These are phyloP conservation scores for Cyaniris semiargus DNA, from an alignment of 2,888 invertebrate species.

Conservation along the genomic window DNA sequence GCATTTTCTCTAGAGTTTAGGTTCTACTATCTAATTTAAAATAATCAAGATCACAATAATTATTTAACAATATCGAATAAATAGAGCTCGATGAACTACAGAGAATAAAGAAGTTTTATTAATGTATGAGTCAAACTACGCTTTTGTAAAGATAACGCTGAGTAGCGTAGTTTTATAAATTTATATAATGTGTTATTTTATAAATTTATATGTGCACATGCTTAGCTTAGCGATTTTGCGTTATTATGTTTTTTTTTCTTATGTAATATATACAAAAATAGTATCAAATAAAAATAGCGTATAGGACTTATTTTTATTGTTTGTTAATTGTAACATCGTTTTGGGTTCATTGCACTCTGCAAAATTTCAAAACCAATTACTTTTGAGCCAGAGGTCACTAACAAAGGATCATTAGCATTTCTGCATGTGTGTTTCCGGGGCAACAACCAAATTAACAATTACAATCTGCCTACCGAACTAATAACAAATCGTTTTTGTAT, in stretches of 20 bases:
- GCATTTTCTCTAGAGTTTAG: not conserved
- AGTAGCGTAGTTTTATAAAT: too few species aligned
- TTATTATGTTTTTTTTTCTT: not conserved
- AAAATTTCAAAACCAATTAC: slow-evolving; percentile 61
- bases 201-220: too few species aligned
- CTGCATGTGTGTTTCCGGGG: slow-evolving; percentile 58
- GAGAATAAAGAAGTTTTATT: too few species aligned
- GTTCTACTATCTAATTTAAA: not conserved
- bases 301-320: not conserved
- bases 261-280: not conserved
- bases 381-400: slow-evolving; percentile 63
- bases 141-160: too few species aligned
- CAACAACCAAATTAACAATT: slow-evolving; percentile 67
- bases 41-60: not conserved
- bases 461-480: slow-evolving; percentile 53
- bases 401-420: slow-evolving; percentile 75
- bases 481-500: not conserved
- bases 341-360: slow-evolving; percentile 57
- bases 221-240: too few species aligned
- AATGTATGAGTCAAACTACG: too few species aligned
- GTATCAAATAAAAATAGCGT: not conserved
- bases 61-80: too few species aligned
- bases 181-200: too few species aligned
- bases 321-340: not conserved
- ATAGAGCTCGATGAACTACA: too few species aligned